Percentiles rank a stretch among this genome's conserved stretches.
Evolutionary conservation across 2,113 vertebrate species (phyloP).

Genomic region (Neolamprologus variostigma): DNA sequence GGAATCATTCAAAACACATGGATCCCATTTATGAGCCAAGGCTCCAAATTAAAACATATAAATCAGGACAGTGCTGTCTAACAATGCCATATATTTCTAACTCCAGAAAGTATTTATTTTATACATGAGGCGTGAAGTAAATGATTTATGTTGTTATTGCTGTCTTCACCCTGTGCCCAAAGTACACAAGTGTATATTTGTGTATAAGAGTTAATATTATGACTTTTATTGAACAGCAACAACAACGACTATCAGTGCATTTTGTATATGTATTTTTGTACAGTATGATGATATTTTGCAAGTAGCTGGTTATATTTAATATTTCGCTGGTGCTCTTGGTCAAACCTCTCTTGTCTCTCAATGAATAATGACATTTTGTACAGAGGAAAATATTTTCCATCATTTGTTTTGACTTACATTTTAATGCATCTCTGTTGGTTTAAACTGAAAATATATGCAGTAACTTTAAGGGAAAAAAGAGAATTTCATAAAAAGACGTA

Average conservation of each 20-base stretch:
- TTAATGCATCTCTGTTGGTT: conserved; percentile 11
- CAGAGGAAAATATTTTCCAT: conserved; percentile 60
- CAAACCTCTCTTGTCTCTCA: conserved; percentile 33
- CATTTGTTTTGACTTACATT: background rate
- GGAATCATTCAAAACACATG: conserved; percentile 57
- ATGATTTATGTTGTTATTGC: conserved; percentile 49
- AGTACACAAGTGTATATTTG: conserved; percentile 79
- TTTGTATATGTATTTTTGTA: conserved; percentile 77
- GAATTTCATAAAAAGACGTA: background rate
- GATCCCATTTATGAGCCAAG: conserved; percentile 28
- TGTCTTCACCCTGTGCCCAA: conserved; percentile 65
- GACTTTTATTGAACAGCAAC: conserved; percentile 69
- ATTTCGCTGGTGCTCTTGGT: conserved; percentile 63
- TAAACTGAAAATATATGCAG: background rate
- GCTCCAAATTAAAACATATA: conserved; percentile 43
- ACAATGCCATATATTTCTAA: conserved; percentile 52
- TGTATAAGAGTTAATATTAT: conserved; percentile 80
- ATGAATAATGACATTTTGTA: conserved; percentile 54
- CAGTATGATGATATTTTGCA: conserved; percentile 71
- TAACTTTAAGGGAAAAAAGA: background rate
- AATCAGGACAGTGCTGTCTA: conserved; percentile 46
- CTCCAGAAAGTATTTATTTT: conserved; percentile 65
- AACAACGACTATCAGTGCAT: conserved; percentile 68
- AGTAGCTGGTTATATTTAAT: conserved; percentile 58
- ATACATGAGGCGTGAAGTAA: conserved; percentile 59